Evolutionary conservation across 2,797 vertebrate genomes (phyloP).

Genomic region (Garrulus glandarius): DNA sequence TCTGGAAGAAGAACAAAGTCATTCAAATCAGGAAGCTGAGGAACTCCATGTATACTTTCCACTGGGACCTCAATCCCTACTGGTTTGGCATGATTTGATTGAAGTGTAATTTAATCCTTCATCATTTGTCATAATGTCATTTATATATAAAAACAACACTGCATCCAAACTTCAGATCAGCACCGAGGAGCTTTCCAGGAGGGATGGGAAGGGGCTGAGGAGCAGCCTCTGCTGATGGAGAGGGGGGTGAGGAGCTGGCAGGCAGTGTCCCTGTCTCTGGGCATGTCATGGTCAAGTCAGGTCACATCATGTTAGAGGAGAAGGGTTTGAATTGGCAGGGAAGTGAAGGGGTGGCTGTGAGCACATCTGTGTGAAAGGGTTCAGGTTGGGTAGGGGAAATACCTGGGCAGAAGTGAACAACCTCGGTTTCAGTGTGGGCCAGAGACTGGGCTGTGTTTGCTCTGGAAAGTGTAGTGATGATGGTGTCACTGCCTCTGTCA

Average conservation of each 20-base stretch:
- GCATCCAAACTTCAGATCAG: conserved; percentile 73
- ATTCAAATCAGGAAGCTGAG: conserved; percentile 80
- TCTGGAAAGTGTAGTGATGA: fast-evolving
- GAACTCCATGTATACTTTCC: conserved; percentile 73
- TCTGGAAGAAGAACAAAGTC: conserved; percentile 80
- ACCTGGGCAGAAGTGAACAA: background rate
- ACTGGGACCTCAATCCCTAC: conserved; percentile 75
- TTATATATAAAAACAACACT: conserved; percentile 74
- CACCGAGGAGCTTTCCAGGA: conserved; percentile 71
- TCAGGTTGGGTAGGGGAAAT: background rate
- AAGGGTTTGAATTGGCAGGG: background rate
- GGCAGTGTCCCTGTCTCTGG: background rate
- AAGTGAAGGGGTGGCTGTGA: background rate
- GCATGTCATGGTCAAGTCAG: fast-evolving
- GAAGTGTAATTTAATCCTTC: conserved; percentile 78
- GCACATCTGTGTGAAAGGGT: background rate
- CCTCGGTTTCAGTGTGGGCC: background rate
- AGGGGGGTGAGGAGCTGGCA: background rate
- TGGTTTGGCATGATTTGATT: conserved; percentile 77
- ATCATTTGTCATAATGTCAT: conserved; percentile 78
- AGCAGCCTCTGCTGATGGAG: background rate
- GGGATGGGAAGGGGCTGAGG: conserved; percentile 12
- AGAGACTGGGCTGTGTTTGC: background rate
- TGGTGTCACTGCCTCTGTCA: background rate
- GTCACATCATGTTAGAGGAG: background rate